Conservation (phyloP, 2,797 vertebrate species). For the Cirrhinus mrigala region DNA sequence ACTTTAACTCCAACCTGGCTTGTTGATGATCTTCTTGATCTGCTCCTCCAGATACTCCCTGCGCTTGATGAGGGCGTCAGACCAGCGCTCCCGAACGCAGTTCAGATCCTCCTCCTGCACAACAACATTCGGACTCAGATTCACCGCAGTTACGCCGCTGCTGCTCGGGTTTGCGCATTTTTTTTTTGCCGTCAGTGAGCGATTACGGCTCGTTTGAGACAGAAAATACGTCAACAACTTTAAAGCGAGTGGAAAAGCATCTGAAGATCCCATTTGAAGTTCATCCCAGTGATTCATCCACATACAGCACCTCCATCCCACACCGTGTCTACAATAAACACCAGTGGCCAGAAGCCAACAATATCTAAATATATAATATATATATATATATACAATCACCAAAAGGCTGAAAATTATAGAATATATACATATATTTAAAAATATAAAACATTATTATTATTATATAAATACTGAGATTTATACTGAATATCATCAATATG, state of each 20-base stretch:
- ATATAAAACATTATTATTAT: not conserved
- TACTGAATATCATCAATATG: not conserved
- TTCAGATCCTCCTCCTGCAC: constrained; percentile 96
- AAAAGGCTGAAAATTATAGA: too few relatives aligned
- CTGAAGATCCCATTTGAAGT: not conserved
- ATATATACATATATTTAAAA: too few relatives aligned
- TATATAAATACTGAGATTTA: not conserved
- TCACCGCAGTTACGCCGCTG: too few relatives aligned
- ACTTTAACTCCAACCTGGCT: constrained; percentile 79
- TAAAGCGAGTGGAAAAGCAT: not conserved
- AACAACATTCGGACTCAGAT: not conserved
- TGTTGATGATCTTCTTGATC: constrained; percentile 97
- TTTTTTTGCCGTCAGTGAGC: not conserved
- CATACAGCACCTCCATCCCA: not conserved
- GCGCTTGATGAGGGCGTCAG: constrained; percentile 94
- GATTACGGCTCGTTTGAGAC: not conserved
- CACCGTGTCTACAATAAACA: constrained; percentile 16
- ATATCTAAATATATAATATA: too few relatives aligned
- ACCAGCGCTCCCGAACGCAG: constrained; percentile 94
- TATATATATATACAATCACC: too few relatives aligned
- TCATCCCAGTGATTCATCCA: not conserved
- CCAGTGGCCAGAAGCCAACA: too few relatives aligned
- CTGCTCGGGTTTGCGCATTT: not conserved
- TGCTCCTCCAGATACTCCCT: constrained; percentile 96
- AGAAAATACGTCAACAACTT: not conserved